Evolutionary conservation across 2,113 vertebrate species (phyloP), one percentile per base, ranked within the genome.

Genomic region (Neotoma lepida): DNA sequence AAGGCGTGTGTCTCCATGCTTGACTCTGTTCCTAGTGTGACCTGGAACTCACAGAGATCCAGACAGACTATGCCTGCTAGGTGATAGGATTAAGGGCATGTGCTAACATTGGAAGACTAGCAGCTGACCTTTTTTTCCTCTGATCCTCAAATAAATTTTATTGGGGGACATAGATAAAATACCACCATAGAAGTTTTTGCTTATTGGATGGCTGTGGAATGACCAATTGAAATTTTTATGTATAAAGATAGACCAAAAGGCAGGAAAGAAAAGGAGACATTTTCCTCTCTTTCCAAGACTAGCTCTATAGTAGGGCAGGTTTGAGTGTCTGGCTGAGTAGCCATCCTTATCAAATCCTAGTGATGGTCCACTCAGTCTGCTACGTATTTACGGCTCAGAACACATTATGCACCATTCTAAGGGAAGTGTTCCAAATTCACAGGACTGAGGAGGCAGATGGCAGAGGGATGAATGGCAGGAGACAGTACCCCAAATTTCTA

Each of bases 171-270:
- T n/a, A n/a, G n/a, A n/a, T n/a, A n/a, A n/a, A n/a, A n/a, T n/a
- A n/a, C n/a, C n/a, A n/a, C n/a, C n/a, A n/a, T 87, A 85, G 73
- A 84, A 33, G 22, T 54, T 86, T 89, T 94, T 89, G 74, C 30
- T 86, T 85, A 12, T 73, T 91, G 7, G 0, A 17, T 78, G 22
- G 18, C 3, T 84, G 63, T 73, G 86, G 68, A 82, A 71, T 81
- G 41, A 81, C 51, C 24, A 6, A 0, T 54, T 26, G 15, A 56
- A 66, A 95, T 87, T 49, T 28, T 66, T 44, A 46, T 73, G 0
- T 54, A n/a, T 86, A 74, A 84, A 88, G 39, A 81, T 81, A 54
- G 10, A 18, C 91, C 61, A 76, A 17, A 78, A 71, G 51, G 46
- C 64, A n/a, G n/a, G n/a, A n/a, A 22, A 28, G 78, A 61, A 56